Percentiles rank a stretch among this genome's conserved stretches.
These are phyloP conservation scores for Ivindomyrus marchei DNA, from an alignment of 2,113 vertebrate species.

Conservation along the genomic window DNA sequence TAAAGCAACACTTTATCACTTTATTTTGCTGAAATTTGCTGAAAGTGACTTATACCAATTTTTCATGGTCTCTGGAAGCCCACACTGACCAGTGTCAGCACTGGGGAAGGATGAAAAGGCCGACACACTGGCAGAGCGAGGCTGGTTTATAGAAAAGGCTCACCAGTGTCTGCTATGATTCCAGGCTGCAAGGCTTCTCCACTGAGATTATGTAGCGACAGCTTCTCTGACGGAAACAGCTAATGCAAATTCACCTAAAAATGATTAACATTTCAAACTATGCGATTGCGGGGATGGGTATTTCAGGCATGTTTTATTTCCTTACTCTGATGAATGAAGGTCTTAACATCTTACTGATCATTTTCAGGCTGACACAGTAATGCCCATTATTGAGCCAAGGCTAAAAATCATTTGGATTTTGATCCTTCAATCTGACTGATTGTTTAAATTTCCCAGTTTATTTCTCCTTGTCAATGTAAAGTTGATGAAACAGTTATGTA, in stretches of 20 bases:
- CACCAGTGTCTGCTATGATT: not conserved
- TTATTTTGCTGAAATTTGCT: conserved; percentile 16
- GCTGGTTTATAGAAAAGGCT: not conserved
- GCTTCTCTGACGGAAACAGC: not conserved
- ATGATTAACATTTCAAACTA: not conserved
- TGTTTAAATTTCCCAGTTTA: not conserved
- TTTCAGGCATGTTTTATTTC: not conserved
- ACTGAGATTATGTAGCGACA: not conserved
- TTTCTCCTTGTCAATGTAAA: not conserved
- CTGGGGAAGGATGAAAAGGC: not conserved
- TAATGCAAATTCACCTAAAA: not conserved
- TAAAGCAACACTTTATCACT: conserved; percentile 7
- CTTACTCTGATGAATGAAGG: conserved; percentile 30
- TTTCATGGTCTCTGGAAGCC: not conserved
- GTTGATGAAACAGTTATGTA: not conserved
- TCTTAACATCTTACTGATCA: conserved; percentile 30
- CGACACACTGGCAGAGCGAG: not conserved
- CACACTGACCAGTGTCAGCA: conserved; percentile 4
- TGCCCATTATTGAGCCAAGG: conserved; percentile 8
- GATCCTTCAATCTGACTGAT: not conserved
- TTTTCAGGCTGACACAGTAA: conserved; percentile 2
- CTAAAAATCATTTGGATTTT: not conserved
- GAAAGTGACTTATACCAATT: conserved; percentile 3
- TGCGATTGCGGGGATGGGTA: not conserved
- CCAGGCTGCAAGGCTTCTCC: not conserved